Percentiles rank a stretch among this genome's conserved stretches.
These are phyloP conservation scores for Hormiphora californensis DNA, from an alignment of 37 sponge, comb jelly and placozoan genomes.

Conservation along the genomic window DNA sequence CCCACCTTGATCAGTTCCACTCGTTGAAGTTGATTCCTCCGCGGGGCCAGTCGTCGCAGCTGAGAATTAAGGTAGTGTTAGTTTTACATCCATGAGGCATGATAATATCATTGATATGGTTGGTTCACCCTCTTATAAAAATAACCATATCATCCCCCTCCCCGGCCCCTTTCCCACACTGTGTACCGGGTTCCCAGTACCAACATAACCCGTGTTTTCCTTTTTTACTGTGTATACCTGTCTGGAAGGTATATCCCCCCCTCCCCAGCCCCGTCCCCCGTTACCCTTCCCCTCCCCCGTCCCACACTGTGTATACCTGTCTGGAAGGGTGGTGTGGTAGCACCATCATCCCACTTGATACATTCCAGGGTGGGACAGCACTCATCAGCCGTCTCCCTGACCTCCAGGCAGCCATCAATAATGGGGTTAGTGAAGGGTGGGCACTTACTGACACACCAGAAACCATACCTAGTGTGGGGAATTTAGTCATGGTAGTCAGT, in stretches of 20 bases:
- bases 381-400: not conserved
- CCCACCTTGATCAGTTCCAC: no score
- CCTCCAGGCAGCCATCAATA: not conserved
- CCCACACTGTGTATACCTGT: not conserved
- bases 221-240: no score
- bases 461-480: conserved; percentile 7
- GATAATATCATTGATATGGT: no score
- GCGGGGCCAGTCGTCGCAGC: no score
- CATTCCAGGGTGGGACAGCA: conserved; percentile 25
- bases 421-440: not conserved
- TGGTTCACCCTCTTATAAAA: no score
- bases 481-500: no score
- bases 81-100: no score
- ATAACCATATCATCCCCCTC: not conserved
- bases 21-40: no score
- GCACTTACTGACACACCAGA: conserved; percentile 38
- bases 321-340: not conserved
- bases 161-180: not conserved
- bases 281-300: not conserved
- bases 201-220: no score
- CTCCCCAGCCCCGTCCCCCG: not conserved
- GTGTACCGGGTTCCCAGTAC: no score
- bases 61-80: no score
- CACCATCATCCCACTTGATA: not conserved
- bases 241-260: no score